Base-by-base conservation (phyloP, 2,888 invertebrate genomes). In the Sialis fuliginosa region DNA sequence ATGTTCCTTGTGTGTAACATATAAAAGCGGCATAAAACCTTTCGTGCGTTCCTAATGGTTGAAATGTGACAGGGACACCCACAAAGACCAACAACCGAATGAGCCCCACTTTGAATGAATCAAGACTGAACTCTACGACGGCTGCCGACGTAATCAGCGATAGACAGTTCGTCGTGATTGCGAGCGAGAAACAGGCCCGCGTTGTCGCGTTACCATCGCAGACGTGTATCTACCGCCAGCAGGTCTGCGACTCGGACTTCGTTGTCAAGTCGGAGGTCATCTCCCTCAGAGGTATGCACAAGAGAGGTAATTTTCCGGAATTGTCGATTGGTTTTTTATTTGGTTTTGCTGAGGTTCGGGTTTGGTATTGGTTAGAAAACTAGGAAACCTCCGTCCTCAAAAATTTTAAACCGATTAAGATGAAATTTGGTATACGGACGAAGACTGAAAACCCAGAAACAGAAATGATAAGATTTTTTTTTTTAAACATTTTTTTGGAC, bases 201-300 rank as follows among this genome's bases (percentile, higher is more conserved):
- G 88, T 95, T 52, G 84, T 95, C 53, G 90, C 91, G 54, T 76
- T 95, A 62, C 95, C 95, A 53, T 91, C 92, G 57, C 95, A 95
- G 69, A 89, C 87, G 64, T 92, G 91, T 70, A 81, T 91, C 56
- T 92, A 90, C 69, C 79, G 91, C 58, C 86, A 88, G 65, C 91
- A 91, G 68, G 77, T 96, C 56, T 87, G 90, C 52, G 93, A 95
- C 60, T 78, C 82, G 7, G 89, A 92, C 67, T 90, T 91, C 67
- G 91, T 93, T 51, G 88, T 93, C 54, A 89, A 89, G 69, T 89
- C 93, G 49, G 92, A 93, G 69, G 84, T 92, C 59, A 84, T 90
- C 58, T 81, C 86, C 59, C 73, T 95, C 61, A 89, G 86, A 82
- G 90, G 89, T 91, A 64, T 54, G 52, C 49, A 30, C 8, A 34